Percentiles rank a stretch among this genome's conserved stretches.
phyloP scores from a whole-genome alignment of 2,113 vertebrate genomes.

The Clupea harengus region DNA sequence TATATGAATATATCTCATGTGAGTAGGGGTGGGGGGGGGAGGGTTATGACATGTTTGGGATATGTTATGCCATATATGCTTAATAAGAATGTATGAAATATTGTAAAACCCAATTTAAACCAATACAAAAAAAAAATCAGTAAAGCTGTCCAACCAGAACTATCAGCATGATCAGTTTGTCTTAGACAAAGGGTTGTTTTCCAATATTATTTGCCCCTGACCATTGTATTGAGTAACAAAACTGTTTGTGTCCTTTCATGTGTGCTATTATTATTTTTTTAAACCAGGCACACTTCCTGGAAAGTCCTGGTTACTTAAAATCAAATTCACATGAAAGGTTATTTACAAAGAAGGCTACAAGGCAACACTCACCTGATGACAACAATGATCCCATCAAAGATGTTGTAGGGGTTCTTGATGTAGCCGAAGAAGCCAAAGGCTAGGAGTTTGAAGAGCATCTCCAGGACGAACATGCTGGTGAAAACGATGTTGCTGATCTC shows the following conservation, averaged over 20 bases:
- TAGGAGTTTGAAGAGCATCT: conserved; percentile 95
- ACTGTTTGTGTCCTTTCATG: background rate
- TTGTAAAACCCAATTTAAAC: background rate
- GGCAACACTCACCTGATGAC: conserved; percentile 85
- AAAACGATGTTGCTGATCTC: conserved; percentile 99
- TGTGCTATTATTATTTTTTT: background rate
- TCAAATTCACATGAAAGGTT: background rate
- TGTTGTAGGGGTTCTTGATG: conserved; percentile 96
- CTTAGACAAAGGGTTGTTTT: background rate
- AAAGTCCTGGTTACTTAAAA: background rate
- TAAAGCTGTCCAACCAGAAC: background rate
- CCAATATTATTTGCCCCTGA: background rate
- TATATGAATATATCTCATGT: too few relatives aligned
- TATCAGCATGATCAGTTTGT: background rate
- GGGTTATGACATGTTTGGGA: too few relatives aligned
- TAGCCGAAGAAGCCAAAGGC: conserved; percentile 91
- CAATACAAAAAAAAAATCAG: too few relatives aligned
- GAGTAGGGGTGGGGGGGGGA: too few relatives aligned
- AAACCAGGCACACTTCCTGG: background rate
- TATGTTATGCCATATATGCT: too few relatives aligned
- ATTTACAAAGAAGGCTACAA: background rate
- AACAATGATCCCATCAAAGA: conserved; percentile 94
- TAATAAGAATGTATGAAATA: too few relatives aligned
- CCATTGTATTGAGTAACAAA: background rate
- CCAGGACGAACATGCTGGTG: conserved; percentile 97